Evolutionary conservation across 2,797 vertebrate species (phyloP).

Genomic region (Poecilia picta): DNA sequence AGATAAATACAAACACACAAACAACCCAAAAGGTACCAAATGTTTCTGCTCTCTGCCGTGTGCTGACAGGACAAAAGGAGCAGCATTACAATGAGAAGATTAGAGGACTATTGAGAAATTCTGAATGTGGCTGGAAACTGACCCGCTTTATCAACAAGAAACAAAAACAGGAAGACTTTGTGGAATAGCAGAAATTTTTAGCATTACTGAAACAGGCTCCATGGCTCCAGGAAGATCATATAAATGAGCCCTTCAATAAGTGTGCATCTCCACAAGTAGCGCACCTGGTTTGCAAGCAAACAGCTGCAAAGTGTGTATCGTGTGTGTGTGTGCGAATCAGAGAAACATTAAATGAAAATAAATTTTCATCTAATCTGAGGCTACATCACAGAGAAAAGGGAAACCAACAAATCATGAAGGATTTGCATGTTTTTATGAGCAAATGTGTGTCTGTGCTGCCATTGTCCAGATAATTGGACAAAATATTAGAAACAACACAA

Average conservation of each 20-base stretch:
- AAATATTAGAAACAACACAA: background rate
- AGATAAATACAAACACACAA: conserved; percentile 8
- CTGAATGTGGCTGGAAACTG: conserved; percentile 41
- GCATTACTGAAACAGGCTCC: background rate
- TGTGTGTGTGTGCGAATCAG: no score
- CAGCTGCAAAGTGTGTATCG: background rate
- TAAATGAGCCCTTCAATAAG: background rate
- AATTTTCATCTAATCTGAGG: no score
- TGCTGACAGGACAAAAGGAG: conserved; percentile 39
- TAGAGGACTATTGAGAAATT: conserved; percentile 66
- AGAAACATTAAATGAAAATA: background rate
- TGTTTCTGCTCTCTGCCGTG: conserved; percentile 39
- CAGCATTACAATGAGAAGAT: conserved; percentile 59
- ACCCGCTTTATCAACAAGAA: conserved; percentile 19
- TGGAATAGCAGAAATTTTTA: background rate
- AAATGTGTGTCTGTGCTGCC: background rate
- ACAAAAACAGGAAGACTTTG: conserved; percentile 19
- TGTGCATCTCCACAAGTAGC: background rate
- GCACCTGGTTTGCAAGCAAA: background rate
- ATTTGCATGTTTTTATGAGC: background rate
- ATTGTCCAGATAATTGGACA: background rate
- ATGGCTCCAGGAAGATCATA: background rate
- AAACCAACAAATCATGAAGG: background rate
- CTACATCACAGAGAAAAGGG: no score
- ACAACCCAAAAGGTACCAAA: conserved; percentile 35